phyloP scores from a whole-genome alignment of 1,140 invertebrate species.

The Tribolium madens region DNA sequence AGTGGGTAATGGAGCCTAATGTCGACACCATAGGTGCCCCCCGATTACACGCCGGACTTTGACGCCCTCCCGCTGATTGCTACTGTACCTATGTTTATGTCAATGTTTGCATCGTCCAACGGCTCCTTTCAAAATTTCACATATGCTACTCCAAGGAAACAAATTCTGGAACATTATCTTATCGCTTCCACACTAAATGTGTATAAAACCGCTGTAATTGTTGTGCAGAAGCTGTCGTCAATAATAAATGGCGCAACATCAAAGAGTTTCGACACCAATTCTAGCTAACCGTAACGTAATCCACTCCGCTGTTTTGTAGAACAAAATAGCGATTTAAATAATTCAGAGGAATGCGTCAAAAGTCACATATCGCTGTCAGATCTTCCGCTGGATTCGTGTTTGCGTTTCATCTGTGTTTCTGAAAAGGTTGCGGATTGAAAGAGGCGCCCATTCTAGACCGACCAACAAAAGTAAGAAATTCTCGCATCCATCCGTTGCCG shows the following conservation, averaged over 20 bases:
- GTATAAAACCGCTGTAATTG: constrained; percentile 19
- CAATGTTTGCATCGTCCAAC: constrained; percentile 40
- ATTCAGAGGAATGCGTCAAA: constrained; percentile 43
- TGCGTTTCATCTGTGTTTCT: constrained; percentile 42
- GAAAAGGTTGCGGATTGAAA: constrained; percentile 14
- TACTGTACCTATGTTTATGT: constrained; percentile 51
- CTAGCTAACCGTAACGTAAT: constrained; percentile 26
- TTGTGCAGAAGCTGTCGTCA: constrained; percentile 18
- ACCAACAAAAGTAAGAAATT: background rate
- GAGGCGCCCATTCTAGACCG: background rate
- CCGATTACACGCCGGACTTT: constrained; percentile 51
- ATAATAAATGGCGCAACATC: constrained; percentile 29
- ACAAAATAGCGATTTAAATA: constrained; percentile 41
- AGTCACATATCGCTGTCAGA: constrained; percentile 45
- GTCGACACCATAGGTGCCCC: constrained; percentile 50
- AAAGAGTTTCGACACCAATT: constrained; percentile 30
- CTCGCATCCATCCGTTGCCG: background rate
- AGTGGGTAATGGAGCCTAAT: constrained; percentile 56
- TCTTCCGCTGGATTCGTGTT: constrained; percentile 28
- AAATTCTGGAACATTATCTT: background rate
- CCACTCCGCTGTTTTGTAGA: constrained; percentile 2
- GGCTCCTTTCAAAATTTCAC: constrained; percentile 12
- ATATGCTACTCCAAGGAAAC: background rate
- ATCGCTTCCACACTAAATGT: constrained; percentile 7
- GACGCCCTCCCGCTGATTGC: constrained; percentile 47